phyloP scores from a whole-genome alignment of 2,797 vertebrate genomes.

The Galagoides demidoff region DNA sequence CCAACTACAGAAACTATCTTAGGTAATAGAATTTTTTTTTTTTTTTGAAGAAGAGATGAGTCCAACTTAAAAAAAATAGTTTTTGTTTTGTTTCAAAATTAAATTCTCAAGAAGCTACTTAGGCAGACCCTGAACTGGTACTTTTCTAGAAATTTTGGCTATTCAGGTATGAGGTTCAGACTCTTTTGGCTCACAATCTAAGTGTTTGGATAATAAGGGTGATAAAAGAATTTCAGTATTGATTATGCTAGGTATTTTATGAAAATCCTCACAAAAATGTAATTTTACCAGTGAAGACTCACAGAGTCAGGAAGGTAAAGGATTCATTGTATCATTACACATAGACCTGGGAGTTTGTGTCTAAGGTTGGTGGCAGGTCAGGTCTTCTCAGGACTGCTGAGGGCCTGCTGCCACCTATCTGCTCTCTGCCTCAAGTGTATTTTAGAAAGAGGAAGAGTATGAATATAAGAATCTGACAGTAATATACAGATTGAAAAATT shows the following conservation, averaged over 20 bases:
- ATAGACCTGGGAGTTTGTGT: background rate
- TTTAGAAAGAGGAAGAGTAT: background rate
- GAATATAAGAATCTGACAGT: background rate
- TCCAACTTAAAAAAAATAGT: background rate
- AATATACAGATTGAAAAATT: background rate
- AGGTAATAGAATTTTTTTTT: background rate
- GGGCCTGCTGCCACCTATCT: accelerated
- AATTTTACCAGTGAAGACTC: background rate
- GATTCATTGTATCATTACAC: background rate
- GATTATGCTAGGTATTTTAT: background rate
- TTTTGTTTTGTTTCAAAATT: conserved; percentile 47
- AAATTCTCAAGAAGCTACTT: background rate
- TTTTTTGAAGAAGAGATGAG: background rate
- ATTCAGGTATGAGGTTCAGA: background rate
- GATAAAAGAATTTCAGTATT: background rate
- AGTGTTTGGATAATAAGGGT: background rate
- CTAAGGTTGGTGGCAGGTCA: accelerated
- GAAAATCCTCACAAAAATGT: background rate
- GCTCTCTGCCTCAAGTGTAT: background rate
- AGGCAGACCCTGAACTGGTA: background rate
- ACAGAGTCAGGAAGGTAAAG: background rate
- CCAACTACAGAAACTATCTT: background rate
- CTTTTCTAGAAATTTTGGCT: conserved; percentile 36
- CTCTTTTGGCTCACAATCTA: background rate
- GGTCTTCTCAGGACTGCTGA: background rate